Evolutionary conservation across 2,797 vertebrate species (phyloP).

Genomic region (Sebastes vulpes): DNA sequence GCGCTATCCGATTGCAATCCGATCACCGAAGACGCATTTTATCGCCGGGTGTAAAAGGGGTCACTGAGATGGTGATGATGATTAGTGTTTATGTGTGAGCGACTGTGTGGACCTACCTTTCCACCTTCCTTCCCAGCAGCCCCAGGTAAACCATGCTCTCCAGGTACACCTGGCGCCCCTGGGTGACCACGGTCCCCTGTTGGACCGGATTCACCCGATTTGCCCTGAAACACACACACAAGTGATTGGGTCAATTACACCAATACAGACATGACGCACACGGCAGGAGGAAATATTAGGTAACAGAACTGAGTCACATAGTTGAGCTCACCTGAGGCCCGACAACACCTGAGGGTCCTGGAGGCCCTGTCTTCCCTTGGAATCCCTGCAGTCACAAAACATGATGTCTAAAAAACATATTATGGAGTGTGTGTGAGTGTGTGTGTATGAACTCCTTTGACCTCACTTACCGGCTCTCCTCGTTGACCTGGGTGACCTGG

Average conservation of each 20-base stretch:
- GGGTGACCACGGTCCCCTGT: conserved; percentile 96
- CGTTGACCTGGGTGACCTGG: conserved; percentile 97
- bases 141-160: conserved; percentile 96
- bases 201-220: conserved; percentile 94
- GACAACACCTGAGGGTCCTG: conserved; percentile 94
- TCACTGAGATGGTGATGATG: background rate
- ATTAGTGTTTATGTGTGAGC: background rate
- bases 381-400: conserved; percentile 89
- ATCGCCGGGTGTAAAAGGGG: too few species aligned
- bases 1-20: too few species aligned
- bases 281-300: background rate
- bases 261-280: background rate
- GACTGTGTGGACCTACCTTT: conserved; percentile 86
- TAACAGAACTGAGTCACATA: background rate
- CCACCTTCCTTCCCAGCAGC: conserved; percentile 95
- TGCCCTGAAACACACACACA: conserved; percentile 85
- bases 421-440: background rate
- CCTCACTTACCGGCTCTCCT: conserved; percentile 94
- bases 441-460: background rate
- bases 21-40: too few species aligned
- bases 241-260: background rate
- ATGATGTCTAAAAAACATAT: background rate
- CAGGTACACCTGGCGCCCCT: conserved; percentile 92
- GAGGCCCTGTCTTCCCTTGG: conserved; percentile 98
- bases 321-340: conserved; percentile 93